Base-by-base conservation (phyloP, 2,888 invertebrate species). In the Tenodera sinensis region DNA sequence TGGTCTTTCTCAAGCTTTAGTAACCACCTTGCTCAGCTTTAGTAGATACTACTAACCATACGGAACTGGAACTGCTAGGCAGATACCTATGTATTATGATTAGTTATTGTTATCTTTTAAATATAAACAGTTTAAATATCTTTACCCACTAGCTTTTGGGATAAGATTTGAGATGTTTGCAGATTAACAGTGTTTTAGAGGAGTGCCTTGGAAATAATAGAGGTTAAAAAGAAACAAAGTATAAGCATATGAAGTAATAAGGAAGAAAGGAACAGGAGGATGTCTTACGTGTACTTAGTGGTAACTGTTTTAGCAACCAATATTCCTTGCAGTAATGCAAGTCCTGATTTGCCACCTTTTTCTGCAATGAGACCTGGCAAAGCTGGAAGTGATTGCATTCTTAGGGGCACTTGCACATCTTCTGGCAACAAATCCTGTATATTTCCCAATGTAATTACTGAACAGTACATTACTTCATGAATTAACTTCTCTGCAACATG, bases 241-340 rank as follows among this genome's bases (percentile, higher is more conserved):
- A 28, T 0, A 28, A 28, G n/a, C n/a, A n/a, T 84, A 1, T 9
- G 27, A 28, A 84, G 28, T 84, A 28, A 34, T 84, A n/a, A 30
- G 3, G 7, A 84, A 84, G 8, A 8, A 84, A n/a, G 12, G 9
- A 15, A 30, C 34, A 84, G 8, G 25, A 54, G 20, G 28, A 28
- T 20, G 6, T 83, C 87, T 89, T 28, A 89, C 89, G n/a, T 87
- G 83, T 87, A 89, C 54, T 87, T 89, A 30, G n/a, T 71, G 28
- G 89, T 14, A 27, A 47, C 25, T 27, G 89, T 89, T 28, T 54
- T 28, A 25, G 89, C 83, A 14, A 86, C 71, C 20, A 89, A 86
- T 27, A 86, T 83, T 20, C 89, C 89, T 71, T 89, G 42, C 42
- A 89, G 47, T 6, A 86, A 83, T 15, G 47, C 85, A 28, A 89